phyloP scores from a whole-genome alignment of 2,888 invertebrate species.

The Andrena trimmerana region DNA sequence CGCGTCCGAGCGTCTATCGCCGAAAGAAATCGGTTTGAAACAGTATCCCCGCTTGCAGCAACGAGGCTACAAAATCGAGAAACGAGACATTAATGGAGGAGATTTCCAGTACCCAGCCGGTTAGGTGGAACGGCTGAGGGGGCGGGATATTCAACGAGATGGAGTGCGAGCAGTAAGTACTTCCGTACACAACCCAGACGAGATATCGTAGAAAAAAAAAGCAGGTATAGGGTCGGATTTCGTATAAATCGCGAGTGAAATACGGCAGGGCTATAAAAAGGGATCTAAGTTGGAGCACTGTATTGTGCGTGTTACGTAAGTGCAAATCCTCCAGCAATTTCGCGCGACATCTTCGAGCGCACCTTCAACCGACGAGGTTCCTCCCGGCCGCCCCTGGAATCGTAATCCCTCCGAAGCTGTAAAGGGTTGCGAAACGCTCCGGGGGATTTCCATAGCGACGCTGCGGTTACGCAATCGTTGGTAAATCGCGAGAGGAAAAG shows the following conservation, averaged over 20 bases:
- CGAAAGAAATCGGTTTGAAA: too few species aligned
- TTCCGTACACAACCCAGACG: constrained; percentile 66
- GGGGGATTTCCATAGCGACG: not conserved
- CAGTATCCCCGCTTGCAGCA: too few species aligned
- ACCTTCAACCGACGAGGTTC: not conserved
- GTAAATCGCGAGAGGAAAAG: not conserved
- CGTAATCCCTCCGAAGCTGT: not conserved
- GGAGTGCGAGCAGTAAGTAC: constrained; percentile 46
- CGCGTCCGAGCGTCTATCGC: too few species aligned
- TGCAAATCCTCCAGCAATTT: not conserved
- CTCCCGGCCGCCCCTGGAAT: not conserved
- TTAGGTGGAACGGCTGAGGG: constrained; percentile 18
- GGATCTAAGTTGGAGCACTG: constrained; percentile 11
- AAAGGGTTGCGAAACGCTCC: constrained; percentile 18
- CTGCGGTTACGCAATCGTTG: not conserved
- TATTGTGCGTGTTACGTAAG: not conserved
- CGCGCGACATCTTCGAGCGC: not conserved
- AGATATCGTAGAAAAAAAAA: constrained; percentile 69
- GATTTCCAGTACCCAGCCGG: constrained; percentile 2
- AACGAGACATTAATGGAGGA: constrained; percentile 19
- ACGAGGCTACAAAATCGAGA: too few species aligned
- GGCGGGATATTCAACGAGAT: constrained; percentile 44
- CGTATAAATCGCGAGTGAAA: constrained; percentile 51
- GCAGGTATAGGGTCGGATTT: constrained; percentile 51
- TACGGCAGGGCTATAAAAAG: constrained; percentile 37